A percentile compares a stretch with the other conserved stretches of the same genome.
Conservation (phyloP, 2,888 invertebrate species). For the Brachyopa scutellaris region DNA sequence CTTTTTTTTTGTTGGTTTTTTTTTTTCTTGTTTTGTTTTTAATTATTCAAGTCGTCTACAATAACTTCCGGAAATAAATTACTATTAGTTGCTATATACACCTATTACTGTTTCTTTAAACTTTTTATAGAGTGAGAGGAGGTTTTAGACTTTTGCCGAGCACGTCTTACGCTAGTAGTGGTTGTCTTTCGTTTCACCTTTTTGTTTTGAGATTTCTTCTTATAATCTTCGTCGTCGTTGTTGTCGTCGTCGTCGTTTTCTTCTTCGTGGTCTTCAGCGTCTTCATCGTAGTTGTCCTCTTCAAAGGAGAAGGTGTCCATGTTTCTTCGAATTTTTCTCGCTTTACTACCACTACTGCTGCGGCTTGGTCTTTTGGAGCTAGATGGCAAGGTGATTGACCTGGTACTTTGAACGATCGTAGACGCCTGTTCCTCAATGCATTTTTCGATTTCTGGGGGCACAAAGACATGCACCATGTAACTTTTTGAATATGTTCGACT, state of each 20-base stretch:
- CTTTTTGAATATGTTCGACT: constrained; percentile 73
- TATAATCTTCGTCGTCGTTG: constrained; percentile 1
- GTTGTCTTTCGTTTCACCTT: constrained; percentile 9
- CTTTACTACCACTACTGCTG: constrained; percentile 5
- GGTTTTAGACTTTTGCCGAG: not conserved
- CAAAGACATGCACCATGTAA: constrained; percentile 74
- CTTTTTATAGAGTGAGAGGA: not conserved
- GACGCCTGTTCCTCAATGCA: constrained; percentile 67
- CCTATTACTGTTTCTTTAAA: constrained; percentile 11
- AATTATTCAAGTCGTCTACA: not conserved
- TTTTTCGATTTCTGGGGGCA: constrained; percentile 75
- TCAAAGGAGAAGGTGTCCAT: not conserved
- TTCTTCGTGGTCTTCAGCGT: constrained; percentile 1
- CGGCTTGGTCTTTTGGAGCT: not conserved
- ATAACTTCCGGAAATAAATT: constrained; percentile 24
- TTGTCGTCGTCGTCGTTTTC: not conserved
- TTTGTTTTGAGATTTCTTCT: constrained; percentile 5
- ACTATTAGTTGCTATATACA: constrained; percentile 31
- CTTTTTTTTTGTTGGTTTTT: not conserved
- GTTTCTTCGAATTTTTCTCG: constrained; percentile 7
- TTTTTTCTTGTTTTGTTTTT: constrained; percentile 2
- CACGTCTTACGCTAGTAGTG: not conserved
- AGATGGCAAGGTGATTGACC: not conserved
- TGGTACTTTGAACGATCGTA: not conserved
- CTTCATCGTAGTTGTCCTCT: constrained; percentile 9